phyloP scores from a whole-genome alignment of 2,888 invertebrate species.

The Acleris laterana region DNA sequence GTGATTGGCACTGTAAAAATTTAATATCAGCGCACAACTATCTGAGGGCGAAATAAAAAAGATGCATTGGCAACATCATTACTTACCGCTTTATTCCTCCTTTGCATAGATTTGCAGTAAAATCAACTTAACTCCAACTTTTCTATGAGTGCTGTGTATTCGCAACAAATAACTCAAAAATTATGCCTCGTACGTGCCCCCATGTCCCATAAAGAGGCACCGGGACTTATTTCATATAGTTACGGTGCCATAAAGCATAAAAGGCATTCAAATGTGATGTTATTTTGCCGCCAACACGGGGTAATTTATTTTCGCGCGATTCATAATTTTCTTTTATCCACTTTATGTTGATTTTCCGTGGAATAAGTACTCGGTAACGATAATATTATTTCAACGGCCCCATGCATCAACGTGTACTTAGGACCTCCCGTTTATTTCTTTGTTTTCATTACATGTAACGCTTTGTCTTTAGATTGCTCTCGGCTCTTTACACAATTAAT shows the following conservation, averaged over 20 bases:
- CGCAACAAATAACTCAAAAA: conserved; percentile 73
- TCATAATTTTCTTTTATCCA: conserved; percentile 85
- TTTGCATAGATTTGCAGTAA: conserved; percentile 36
- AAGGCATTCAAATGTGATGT: conserved; percentile 85
- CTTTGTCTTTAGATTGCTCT: conserved; percentile 46
- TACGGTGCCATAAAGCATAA: conserved; percentile 83
- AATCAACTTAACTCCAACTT: conserved; percentile 36
- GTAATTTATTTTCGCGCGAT: conserved; percentile 84
- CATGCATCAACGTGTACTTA: conserved; percentile 71
- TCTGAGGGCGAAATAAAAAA: not conserved
- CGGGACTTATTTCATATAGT: conserved; percentile 82
- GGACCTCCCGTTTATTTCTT: conserved; percentile 67
- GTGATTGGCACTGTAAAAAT: not conserved
- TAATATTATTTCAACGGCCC: conserved; percentile 83
- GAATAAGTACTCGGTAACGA: conserved; percentile 81
- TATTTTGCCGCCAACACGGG: conserved; percentile 84
- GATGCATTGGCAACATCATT: conserved; percentile 6
- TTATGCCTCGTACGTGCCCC: conserved; percentile 78
- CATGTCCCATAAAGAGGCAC: conserved; percentile 76
- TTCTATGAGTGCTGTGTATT: conserved; percentile 47
- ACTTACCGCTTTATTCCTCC: conserved; percentile 10
- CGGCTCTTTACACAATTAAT: conserved; percentile 33
- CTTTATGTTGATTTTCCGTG: conserved; percentile 84
- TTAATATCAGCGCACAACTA: not conserved
- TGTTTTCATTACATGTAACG: conserved; percentile 65